Evolutionary conservation across 2,888 invertebrate species (phyloP).

Genomic region (Augiades crinisus): DNA sequence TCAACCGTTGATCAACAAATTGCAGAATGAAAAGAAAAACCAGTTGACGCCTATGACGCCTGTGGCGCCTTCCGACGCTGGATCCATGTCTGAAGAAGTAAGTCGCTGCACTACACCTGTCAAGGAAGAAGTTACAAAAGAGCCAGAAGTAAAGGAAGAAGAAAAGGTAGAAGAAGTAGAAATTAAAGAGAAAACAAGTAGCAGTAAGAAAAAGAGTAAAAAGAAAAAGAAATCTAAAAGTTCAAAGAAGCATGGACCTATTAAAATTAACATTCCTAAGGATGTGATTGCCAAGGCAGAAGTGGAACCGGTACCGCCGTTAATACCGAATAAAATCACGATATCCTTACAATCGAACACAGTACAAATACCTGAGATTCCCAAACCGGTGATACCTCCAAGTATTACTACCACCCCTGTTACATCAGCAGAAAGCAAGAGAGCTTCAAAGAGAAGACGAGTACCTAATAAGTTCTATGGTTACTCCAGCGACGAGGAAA

Average conservation of each 20-base stretch:
- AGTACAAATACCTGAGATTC: conserved; percentile 68
- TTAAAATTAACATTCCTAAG: conserved; percentile 83
- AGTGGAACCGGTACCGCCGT: conserved; percentile 42
- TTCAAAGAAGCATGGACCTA: conserved; percentile 72
- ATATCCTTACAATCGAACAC: conserved; percentile 76
- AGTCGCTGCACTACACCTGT: conserved; percentile 85
- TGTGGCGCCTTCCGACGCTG: conserved; percentile 82
- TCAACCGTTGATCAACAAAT: conserved; percentile 86
- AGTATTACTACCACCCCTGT: conserved; percentile 42
- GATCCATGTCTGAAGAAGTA: conserved; percentile 79
- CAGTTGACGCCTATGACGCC: conserved; percentile 84
- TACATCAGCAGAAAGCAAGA: conserved; percentile 80
- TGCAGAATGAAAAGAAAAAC: conserved; percentile 88
- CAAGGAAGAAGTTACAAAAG: conserved; percentile 55
- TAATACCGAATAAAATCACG: conserved; percentile 70
- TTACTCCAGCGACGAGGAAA: conserved; percentile 92
- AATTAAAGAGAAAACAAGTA: conserved; percentile 72
- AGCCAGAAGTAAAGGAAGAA: conserved; percentile 76
- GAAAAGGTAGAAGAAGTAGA: conserved; percentile 60
- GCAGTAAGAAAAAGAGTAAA: conserved; percentile 86
- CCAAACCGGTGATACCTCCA: conserved; percentile 36
- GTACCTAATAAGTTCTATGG: conserved; percentile 94
- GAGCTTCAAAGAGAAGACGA: conserved; percentile 89
- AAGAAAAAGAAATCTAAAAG: conserved; percentile 80
- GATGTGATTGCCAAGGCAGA: conserved; percentile 61